These are phyloP conservation scores for Ochotona curzoniae DNA, from an alignment of 2,113 vertebrate genomes.

Conservation along the genomic window DNA sequence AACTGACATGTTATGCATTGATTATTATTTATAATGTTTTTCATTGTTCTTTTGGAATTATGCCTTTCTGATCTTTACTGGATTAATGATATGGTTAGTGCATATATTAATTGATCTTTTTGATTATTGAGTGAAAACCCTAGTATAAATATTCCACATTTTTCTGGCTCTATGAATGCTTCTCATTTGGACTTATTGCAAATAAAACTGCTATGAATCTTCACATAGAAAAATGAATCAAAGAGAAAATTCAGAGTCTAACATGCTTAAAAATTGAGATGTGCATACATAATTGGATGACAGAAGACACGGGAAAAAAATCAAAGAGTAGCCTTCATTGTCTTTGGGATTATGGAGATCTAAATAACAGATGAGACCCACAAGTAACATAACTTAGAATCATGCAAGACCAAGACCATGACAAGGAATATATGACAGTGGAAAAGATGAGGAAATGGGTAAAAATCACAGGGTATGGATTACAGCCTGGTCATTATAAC, in stretches of 20 bases:
- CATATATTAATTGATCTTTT: no score
- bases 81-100: no score
- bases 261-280: background rate
- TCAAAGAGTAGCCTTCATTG: background rate
- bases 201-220: no score
- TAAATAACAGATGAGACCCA: conserved; percentile 43
- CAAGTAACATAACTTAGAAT: conserved; percentile 58
- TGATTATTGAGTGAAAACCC: no score
- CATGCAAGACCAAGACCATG: conserved; percentile 21
- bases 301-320: background rate
- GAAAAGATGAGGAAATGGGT: conserved; percentile 54
- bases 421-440: conserved; percentile 19
- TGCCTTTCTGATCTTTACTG: no score
- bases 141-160: no score
- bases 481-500: conserved; percentile 35
- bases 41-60: no score
- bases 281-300: background rate
- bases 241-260: conserved; percentile 16
- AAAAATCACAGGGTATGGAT: conserved; percentile 54
- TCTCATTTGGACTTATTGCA: no score
- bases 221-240: background rate
- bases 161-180: no score
- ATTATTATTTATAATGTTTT: no score
- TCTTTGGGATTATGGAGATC: background rate
- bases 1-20: no score